These are phyloP conservation scores for Macrotrachela quadricornifera DNA, from an alignment of 1,140 invertebrate species.

Conservation along the genomic window DNA sequence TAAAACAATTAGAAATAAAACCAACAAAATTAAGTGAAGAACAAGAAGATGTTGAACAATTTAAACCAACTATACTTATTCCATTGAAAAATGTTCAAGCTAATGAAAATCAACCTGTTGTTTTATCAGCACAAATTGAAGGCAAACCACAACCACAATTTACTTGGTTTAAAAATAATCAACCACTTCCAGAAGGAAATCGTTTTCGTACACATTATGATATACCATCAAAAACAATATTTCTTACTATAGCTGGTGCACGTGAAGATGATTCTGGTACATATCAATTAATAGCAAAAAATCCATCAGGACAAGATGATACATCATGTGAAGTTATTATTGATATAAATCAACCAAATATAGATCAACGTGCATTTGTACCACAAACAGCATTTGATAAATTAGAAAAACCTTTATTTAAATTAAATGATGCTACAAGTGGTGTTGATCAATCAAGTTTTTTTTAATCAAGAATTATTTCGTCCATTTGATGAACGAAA, in stretches of 20 bases:
- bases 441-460: too few species aligned
- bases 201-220: too few species aligned
- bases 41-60: not conserved
- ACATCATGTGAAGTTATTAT: not conserved
- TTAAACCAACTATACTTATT: not conserved
- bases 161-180: too few species aligned
- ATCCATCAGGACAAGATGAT: not conserved
- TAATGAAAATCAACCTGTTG: constrained; percentile 45
- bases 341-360: constrained; percentile 13
- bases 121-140: constrained; percentile 45
- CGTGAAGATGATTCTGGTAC: not conserved
- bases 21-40: not conserved
- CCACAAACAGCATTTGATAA: constrained; percentile 19
- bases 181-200: too few species aligned
- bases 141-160: constrained; percentile 37
- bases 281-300: not conserved
- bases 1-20: too few species aligned
- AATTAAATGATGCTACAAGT: too few species aligned
- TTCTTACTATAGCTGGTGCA: not conserved
- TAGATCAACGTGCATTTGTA: constrained; percentile 27
- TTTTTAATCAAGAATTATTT: too few species aligned
- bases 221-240: constrained; percentile 4
- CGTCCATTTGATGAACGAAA: too few species aligned
- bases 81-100: constrained; percentile 1
- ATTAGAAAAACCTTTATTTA: too few species aligned